phyloP scores from a whole-genome alignment of 2,113 vertebrate genomes.

The Pluvialis apricaria region DNA sequence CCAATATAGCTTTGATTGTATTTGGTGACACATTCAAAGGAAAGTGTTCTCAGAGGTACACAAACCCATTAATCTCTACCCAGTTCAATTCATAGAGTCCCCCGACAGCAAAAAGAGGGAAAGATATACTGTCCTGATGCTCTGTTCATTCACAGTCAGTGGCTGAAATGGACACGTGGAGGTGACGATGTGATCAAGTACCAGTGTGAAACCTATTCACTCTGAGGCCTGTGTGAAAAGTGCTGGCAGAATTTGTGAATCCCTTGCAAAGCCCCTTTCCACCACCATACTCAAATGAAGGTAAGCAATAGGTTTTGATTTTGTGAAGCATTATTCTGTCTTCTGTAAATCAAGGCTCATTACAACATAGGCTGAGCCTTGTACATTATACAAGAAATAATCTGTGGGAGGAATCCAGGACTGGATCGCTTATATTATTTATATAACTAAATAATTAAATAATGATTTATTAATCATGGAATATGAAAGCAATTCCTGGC shows the following conservation, averaged over 20 bases:
- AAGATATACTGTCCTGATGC: background rate
- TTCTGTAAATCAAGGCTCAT: background rate
- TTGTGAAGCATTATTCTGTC: background rate
- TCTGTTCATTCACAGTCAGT: background rate
- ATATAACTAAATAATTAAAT: background rate
- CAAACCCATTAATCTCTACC: background rate
- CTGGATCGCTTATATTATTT: background rate
- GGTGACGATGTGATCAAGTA: background rate
- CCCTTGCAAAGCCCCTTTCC: background rate
- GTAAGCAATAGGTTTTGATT: background rate
- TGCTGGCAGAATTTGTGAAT: background rate
- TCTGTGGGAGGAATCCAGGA: background rate
- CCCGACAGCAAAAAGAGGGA: background rate
- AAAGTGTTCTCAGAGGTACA: background rate
- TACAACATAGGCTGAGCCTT: background rate
- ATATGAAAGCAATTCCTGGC: background rate
- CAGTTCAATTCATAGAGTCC: background rate
- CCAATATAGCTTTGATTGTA: background rate
- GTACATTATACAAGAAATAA: background rate
- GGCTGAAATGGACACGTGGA: background rate
- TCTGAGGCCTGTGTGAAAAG: background rate
- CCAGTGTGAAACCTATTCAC: background rate
- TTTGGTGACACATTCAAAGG: background rate
- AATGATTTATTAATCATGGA: background rate
- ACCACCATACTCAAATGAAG: background rate